Percentiles rank a stretch among this genome's conserved stretches.
These are phyloP conservation scores for Saccopteryx leptura DNA, from an alignment of 2,113 vertebrate species.

Conservation along the genomic window DNA sequence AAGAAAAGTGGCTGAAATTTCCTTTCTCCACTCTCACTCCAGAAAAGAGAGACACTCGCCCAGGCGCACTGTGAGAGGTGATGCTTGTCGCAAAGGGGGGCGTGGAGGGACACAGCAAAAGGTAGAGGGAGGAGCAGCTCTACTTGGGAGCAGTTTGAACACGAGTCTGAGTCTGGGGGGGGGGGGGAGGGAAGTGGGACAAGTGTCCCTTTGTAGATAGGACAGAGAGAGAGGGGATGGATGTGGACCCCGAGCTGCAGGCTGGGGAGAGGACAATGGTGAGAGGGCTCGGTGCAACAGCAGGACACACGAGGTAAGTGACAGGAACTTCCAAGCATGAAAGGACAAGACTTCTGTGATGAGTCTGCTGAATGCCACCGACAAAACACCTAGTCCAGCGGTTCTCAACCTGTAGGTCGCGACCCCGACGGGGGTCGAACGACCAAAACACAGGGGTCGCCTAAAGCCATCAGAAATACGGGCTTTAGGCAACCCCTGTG, in stretches of 20 bases:
- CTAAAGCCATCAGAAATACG: too few species aligned
- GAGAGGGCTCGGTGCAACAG: not conserved
- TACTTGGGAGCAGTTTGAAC: rapidly evolving
- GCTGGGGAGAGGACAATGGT: rapidly evolving
- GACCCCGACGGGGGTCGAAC: too few species aligned
- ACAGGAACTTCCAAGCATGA: not conserved
- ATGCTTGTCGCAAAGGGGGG: rapidly evolving
- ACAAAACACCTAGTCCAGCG: not conserved
- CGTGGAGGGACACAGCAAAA: rapidly evolving
- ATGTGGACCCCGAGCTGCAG: too few species aligned
- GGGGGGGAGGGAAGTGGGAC: too few species aligned
- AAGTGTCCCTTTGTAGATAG: rapidly evolving
- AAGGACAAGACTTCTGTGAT: not conserved
- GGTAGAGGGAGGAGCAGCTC: not conserved
- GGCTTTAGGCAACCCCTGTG: too few species aligned
- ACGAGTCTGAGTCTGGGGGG: too few species aligned
- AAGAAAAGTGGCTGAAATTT: not conserved
- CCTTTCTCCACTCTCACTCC: not conserved
- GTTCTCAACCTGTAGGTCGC: too few species aligned
- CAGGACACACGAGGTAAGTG: not conserved
- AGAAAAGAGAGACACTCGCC: not conserved
- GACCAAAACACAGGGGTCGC: too few species aligned
- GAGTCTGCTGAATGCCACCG: not conserved
- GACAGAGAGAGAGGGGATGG: rapidly evolving
- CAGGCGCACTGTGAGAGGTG: not conserved